Percentiles rank a stretch among this genome's conserved stretches.
phyloP scores from a whole-genome alignment of 2,888 invertebrate species.

The Cenopis cana region DNA sequence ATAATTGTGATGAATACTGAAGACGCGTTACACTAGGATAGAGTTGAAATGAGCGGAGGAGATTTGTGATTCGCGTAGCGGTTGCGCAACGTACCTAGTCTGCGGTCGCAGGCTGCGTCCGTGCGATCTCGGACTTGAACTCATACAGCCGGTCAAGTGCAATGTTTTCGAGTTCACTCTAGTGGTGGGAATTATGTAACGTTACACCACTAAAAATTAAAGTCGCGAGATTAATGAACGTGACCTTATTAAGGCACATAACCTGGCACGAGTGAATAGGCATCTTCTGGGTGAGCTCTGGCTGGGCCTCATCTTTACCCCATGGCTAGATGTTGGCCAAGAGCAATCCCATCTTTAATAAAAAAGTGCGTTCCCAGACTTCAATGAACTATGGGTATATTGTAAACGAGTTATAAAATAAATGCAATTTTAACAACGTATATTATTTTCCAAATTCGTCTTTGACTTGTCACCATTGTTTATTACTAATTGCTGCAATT shows the following conservation, averaged over 20 bases:
- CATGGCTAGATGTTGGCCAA: too few relatives aligned
- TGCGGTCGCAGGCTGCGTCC: conserved; percentile 49
- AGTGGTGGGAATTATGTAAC: conserved; percentile 28
- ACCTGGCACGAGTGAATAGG: too few relatives aligned
- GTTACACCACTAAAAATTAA: conserved; percentile 19
- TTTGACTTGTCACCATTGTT: not conserved
- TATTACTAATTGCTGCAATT: not conserved
- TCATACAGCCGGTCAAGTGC: conserved; percentile 70
- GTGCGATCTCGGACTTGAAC: conserved; percentile 73
- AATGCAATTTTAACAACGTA: too few relatives aligned
- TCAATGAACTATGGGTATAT: not conserved
- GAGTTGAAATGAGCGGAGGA: not conserved
- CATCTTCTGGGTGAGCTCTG: too few relatives aligned
- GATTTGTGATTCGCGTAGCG: conserved; percentile 48
- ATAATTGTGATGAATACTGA: not conserved
- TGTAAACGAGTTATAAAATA: not conserved
- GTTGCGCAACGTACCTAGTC: conserved; percentile 64
- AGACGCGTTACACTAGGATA: not conserved
- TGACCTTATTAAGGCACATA: too few relatives aligned
- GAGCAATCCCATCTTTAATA: too few relatives aligned
- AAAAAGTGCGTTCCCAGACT: too few relatives aligned
- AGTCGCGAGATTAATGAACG: conserved; percentile 9
- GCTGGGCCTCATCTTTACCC: too few relatives aligned
- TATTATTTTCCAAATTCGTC: too few relatives aligned
- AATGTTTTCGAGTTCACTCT: conserved; percentile 52